Evolutionary conservation across 2,113 vertebrate genomes (phyloP), one percentile per base, ranked within the genome.

Genomic region (Planiliza haematocheilus): DNA sequence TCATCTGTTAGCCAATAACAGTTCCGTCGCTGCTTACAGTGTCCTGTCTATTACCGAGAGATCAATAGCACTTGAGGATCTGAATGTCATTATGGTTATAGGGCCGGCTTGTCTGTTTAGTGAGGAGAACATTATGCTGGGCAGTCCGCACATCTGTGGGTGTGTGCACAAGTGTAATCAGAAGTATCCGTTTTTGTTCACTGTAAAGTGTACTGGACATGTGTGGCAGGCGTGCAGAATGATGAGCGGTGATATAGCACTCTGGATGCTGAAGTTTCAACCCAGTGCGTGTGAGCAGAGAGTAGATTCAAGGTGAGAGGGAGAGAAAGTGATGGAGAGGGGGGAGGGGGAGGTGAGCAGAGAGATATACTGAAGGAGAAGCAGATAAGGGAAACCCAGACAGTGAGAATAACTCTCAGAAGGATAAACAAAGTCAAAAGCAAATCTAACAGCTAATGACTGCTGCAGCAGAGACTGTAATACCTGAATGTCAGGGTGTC

Each of bases 1-100:
- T 56, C 58, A 48, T 85, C 62, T 65, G 58, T 61, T 48, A 9
- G 24, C 12, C 41, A 64, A 70, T 61, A 82, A 77, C 37, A 65
- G 69, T 59, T 74, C 62, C 64, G 34, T 66, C 42, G 42, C 71
- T 74, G 51, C 85, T 59, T 65, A 77, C 70, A 56, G 56, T 71
- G 58, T 49, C 59, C 77, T 50, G 77, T 77, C 70, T 83, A 77
- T 88, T 88, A 79, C 59, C 70, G 39, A 70, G 73, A 78, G 83
- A 90, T 89, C 90, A 89, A 89, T 88, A 87, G 83, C 83, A 88
- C 87, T 88, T 81, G 81, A 87, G 83, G 81, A 87, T 81, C 72
- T 83, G 77, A 88, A 90, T 87, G 83, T 81, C 85, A 87, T 91
- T 88, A 86, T 83, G 79, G 79, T 86, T 86, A 88, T 87, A 78